Conservation (phyloP, 2,888 invertebrate species). For the Linnaemya tessellans region DNA sequence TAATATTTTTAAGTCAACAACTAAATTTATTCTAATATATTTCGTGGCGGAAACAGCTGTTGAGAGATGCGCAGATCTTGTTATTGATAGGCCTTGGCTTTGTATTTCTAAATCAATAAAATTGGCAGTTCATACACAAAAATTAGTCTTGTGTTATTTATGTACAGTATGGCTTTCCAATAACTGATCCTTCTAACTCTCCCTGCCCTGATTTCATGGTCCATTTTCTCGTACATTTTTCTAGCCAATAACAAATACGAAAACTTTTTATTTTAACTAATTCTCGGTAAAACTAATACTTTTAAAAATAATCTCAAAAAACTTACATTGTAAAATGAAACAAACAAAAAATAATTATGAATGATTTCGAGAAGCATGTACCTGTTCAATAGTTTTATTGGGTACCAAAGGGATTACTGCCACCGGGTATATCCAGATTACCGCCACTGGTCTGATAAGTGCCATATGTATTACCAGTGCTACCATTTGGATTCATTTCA, state of each 20-base stretch:
- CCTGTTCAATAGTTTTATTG: constrained; percentile 74
- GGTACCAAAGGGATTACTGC: constrained; percentile 84
- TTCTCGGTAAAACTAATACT: neutral
- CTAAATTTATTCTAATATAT: too few species aligned
- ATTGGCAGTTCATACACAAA: too few species aligned
- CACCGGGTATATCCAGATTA: constrained; percentile 87
- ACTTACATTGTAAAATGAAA: neutral
- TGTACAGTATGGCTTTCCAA: too few species aligned
- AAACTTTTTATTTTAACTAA: neutral
- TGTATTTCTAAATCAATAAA: too few species aligned
- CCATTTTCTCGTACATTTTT: neutral
- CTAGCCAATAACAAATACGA: neutral
- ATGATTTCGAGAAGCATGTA: constrained; percentile 14
- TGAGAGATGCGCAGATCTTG: too few species aligned
- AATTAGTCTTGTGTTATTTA: too few species aligned
- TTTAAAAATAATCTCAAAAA: neutral
- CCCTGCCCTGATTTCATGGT: too few species aligned
- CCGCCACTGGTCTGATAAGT: constrained; percentile 89
- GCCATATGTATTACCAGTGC: constrained; percentile 84
- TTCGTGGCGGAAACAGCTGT: too few species aligned
- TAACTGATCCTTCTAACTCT: too few species aligned
- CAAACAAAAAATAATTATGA: neutral
- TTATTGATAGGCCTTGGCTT: too few species aligned
- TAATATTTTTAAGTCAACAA: too few species aligned
- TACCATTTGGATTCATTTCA: constrained; percentile 89